These are phyloP conservation scores for Caretta caretta DNA, from an alignment of 2,113 vertebrate genomes.

Conservation along the genomic window DNA sequence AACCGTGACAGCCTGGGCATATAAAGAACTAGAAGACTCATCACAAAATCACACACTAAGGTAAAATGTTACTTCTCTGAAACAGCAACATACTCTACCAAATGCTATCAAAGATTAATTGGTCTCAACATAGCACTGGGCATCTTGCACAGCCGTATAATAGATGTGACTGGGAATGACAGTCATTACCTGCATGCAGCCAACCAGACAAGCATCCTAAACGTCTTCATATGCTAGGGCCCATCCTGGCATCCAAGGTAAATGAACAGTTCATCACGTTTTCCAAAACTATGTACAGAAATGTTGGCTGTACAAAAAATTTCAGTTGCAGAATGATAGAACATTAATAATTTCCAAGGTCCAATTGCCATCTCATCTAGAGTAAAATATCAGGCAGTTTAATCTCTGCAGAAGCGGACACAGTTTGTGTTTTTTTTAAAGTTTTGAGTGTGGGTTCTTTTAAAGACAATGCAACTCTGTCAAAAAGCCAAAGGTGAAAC, in stretches of 20 bases:
- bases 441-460: background rate
- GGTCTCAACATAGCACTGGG: background rate
- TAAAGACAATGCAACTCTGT: background rate
- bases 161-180: background rate
- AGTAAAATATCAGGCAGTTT: background rate
- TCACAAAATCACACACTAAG: background rate
- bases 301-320: background rate
- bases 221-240: background rate
- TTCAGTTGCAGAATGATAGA: background rate
- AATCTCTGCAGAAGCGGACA: background rate
- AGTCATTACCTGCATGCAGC: background rate
- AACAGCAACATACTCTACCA: slow-evolving; percentile 6
- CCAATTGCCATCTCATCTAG: background rate
- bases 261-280: slow-evolving; percentile 13
- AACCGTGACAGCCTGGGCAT: background rate
- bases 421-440: background rate
- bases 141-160: background rate
- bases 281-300: slow-evolving; percentile 1
- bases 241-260: background rate
- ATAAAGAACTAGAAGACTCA: background rate
- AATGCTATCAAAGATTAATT: slow-evolving; percentile 44
- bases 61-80: slow-evolving; percentile 3
- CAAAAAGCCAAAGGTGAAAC: slow-evolving; percentile 17
- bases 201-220: slow-evolving; percentile 2
- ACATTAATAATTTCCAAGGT: background rate